Percentiles rank a stretch among this genome's conserved stretches.
Evolutionary conservation across 2,797 vertebrate genomes (phyloP).

Genomic region (Trachops cirrhosus): DNA sequence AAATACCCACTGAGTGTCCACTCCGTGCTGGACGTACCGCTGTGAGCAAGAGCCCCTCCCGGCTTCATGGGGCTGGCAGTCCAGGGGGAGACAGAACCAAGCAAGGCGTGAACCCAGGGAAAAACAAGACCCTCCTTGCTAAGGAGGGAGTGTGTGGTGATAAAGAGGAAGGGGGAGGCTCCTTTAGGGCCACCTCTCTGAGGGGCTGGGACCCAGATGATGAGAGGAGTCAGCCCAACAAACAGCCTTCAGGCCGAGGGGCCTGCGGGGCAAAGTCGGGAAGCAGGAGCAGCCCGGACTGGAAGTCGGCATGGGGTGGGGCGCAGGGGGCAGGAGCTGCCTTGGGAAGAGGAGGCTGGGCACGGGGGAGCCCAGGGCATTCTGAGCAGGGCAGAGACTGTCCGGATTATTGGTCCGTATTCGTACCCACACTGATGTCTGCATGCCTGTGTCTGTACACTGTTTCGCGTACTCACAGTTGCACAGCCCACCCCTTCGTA

Average conservation of each 20-base stretch:
- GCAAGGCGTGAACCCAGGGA: not conserved
- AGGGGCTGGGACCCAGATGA: not conserved
- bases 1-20: not conserved
- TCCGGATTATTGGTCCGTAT: too few relatives aligned
- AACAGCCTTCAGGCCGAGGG: not conserved
- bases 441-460: not conserved
- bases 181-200: not conserved
- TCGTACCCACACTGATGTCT: fast-evolving
- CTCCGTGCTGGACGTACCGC: not conserved
- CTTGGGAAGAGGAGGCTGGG: fast-evolving
- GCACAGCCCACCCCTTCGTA: not conserved
- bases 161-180: fast-evolving
- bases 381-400: not conserved
- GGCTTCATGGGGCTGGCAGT: too few relatives aligned
- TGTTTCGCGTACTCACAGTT: not conserved
- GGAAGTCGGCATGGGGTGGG: fast-evolving
- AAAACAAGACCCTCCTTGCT: not conserved
- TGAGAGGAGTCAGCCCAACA: not conserved
- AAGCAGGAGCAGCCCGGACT: not conserved
- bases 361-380: not conserved
- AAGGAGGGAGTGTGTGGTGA: fast-evolving
- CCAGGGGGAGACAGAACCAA: not conserved
- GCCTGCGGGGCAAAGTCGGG: fast-evolving
- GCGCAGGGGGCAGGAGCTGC: not conserved
- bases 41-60: too few relatives aligned